A percentile compares a stretch with the other conserved stretches of the same genome.
Conservation (phyloP, 2,797 vertebrate genomes). For the Ceryle rudis region DNA sequence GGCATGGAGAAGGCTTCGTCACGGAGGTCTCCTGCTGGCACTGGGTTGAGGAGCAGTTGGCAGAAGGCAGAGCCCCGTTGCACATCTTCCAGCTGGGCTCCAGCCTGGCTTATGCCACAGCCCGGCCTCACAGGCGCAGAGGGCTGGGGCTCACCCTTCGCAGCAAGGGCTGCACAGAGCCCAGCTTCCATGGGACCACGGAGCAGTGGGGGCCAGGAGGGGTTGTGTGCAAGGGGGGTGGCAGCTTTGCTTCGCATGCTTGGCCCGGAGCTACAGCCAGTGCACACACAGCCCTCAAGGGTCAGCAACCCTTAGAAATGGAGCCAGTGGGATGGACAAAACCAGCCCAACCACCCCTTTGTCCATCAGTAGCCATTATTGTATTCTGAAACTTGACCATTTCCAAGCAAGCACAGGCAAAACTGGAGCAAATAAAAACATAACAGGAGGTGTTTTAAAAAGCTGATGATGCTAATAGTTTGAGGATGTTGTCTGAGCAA, state of each 20-base stretch:
- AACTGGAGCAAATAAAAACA: neutral
- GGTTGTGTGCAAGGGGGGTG: neutral
- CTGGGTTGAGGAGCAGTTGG: neutral
- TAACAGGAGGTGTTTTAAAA: neutral
- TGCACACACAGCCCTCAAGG: rapidly evolving
- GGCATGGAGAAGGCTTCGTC: neutral
- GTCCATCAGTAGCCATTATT: too few relatives aligned
- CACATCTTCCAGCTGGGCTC: neutral
- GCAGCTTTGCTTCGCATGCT: rapidly evolving
- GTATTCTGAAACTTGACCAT: neutral
- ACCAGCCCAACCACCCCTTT: neutral
- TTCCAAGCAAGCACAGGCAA: neutral
- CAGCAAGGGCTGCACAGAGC: neutral
- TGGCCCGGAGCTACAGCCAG: neutral
- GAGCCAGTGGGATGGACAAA: neutral
- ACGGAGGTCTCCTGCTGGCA: rapidly evolving
- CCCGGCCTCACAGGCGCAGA: neutral
- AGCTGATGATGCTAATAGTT: neutral
- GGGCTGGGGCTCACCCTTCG: neutral
- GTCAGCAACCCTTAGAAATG: neutral
- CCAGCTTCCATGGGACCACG: neutral
- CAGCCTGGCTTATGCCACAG: neutral
- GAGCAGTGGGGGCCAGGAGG: neutral
- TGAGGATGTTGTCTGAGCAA: neutral
- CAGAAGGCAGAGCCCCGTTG: neutral